Base-by-base conservation (phyloP, 35 echinoderm and acorn worm genomes). In the Nesometra sesokonis region DNA sequence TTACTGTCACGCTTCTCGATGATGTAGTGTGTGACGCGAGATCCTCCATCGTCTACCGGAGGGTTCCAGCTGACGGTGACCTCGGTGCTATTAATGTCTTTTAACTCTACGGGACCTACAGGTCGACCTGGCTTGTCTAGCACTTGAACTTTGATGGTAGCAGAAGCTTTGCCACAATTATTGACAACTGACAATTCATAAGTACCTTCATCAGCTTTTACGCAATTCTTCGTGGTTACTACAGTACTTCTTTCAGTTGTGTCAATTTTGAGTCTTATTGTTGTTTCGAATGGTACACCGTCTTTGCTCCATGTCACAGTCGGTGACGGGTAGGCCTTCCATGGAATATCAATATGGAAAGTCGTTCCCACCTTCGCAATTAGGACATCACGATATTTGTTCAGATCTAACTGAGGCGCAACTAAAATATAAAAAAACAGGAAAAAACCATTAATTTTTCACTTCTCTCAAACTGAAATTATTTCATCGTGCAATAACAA, bases 1-100 rank as follows among this genome's bases (percentile, higher is more conserved):
- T 93, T 91, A 13, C 37, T 92, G 80, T 99, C 96, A n/a, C 96
- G 93, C 57, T 94, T 99, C 86, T 99, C 96, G 3, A 99, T 86
- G 37, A 85, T 40, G 79, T 99, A 99, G 47, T 99, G 96, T 35
- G 92, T 99, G 87, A 99, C 85, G 31, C 86, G 82, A 37, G 90
- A 92, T 57, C 96, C 96, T 79, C 96, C 96, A 47, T 94, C 90
- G 0, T 85, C 80, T 47, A 81, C 9, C 21, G 96, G 92, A 35
- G 90, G 85, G 8, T 89, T 82, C 96, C 96, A 99, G 46, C 77
- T 88, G 27, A 99, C 82, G 37, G 93, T 94, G 5, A 93, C 84
- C 86, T 92, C 89, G 29, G 90, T 99, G 77, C 89, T 99, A 32
- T 88, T 86, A 5, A 99, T 78, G 78, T 99, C 96, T 39, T 80